A percentile compares a stretch with the other conserved stretches of the same genome.
Conservation (phyloP, 2,888 invertebrate species). For the Catocala nupta region DNA sequence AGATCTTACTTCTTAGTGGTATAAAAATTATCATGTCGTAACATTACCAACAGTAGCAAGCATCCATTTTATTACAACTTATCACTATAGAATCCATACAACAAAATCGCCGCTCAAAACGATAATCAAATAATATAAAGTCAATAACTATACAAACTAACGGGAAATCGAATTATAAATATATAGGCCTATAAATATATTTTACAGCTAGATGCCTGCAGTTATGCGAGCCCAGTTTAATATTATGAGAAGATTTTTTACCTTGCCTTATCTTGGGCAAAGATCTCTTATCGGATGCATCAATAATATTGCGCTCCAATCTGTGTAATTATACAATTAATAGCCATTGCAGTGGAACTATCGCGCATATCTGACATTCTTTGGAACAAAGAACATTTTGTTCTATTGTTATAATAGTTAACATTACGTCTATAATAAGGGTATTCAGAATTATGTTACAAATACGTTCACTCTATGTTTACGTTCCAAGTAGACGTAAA, state of each 20-base stretch:
- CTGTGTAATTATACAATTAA: constrained; percentile 37
- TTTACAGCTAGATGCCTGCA: constrained; percentile 34
- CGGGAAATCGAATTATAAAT: constrained; percentile 31
- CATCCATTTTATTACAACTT: background rate
- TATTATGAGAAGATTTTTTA: background rate
- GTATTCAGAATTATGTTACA: no score
- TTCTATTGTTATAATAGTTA: no score
- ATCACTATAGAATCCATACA: constrained; percentile 1
- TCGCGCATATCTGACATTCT: constrained; percentile 18
- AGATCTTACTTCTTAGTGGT: no score
- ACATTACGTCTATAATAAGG: no score
- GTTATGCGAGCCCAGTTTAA: constrained; percentile 33
- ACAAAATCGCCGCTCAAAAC: background rate
- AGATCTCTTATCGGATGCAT: constrained; percentile 41
- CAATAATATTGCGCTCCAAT: constrained; percentile 28
- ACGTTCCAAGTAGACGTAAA: no score
- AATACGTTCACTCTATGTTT: no score
- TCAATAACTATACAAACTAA: constrained; percentile 20
- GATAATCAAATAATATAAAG: constrained; percentile 10
- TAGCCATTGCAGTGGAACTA: constrained; percentile 24
- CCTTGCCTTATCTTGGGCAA: constrained; percentile 33
- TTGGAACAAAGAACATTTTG: background rate
- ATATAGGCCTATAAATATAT: constrained; percentile 29
- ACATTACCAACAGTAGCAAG: no score
- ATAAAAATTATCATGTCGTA: no score